These are phyloP conservation scores for Pocillopora grandis DNA, from an alignment of 92 coral and sea anemone species.

Conservation along the genomic window DNA sequence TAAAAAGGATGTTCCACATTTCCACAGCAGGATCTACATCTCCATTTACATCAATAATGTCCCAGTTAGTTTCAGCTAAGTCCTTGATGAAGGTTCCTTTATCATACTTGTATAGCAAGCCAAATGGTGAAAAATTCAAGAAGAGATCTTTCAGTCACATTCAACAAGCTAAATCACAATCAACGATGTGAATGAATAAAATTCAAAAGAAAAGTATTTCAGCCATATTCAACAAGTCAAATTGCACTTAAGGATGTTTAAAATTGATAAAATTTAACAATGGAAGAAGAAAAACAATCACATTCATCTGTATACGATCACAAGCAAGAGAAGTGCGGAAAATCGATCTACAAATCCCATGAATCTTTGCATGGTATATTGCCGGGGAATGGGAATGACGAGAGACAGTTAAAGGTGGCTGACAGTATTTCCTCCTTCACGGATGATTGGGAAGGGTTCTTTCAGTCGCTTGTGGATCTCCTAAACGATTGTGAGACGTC, in stretches of 20 bases:
- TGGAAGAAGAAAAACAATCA: conserved; percentile 13
- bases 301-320: conserved; percentile 8
- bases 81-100: conserved; percentile 27
- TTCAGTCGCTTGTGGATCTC: background rate
- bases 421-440: background rate
- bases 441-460: background rate
- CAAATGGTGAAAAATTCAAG: conserved; percentile 5
- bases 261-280: conserved; percentile 11
- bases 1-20: conserved; percentile 11
- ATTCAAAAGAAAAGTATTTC: conserved; percentile 31
- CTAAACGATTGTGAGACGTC: background rate
- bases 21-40: conserved; percentile 32
- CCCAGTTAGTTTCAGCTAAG: conserved; percentile 15
- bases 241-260: conserved; percentile 32
- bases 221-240: conserved; percentile 27
- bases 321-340: conserved; percentile 29
- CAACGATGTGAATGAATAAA: conserved; percentile 26
- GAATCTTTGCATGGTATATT: conserved; percentile 8
- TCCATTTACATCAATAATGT: background rate
- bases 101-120: conserved; percentile 16
- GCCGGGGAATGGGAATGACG: conserved; percentile 1
- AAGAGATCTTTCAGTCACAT: conserved; percentile 27
- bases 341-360: conserved; percentile 27
- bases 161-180: conserved; percentile 32
- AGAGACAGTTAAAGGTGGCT: background rate